A percentile compares a stretch with the other conserved stretches of the same genome.
Evolutionary conservation across 2,113 vertebrate genomes (phyloP).

Genomic region (Riparia riparia): DNA sequence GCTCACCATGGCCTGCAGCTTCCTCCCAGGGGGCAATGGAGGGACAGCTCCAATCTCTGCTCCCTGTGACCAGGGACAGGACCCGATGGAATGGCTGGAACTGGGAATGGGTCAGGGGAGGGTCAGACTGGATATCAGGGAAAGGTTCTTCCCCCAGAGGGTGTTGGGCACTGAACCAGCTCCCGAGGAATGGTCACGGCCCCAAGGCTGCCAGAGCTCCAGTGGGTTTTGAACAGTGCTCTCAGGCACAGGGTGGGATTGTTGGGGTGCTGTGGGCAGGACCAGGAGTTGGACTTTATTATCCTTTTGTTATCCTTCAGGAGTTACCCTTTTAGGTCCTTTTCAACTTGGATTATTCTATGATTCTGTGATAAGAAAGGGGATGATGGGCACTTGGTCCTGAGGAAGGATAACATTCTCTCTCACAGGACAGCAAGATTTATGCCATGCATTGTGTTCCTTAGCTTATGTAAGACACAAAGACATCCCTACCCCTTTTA

Average conservation of each 20-base stretch:
- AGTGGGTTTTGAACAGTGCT: fast-evolving
- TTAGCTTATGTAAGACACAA: fast-evolving
- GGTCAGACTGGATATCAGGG: fast-evolving
- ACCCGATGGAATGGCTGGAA: fast-evolving
- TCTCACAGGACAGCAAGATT: fast-evolving
- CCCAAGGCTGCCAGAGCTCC: background rate
- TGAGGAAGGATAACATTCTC: background rate
- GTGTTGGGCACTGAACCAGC: fast-evolving
- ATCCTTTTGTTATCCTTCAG: background rate
- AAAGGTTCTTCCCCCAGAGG: background rate
- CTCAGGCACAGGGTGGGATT: background rate
- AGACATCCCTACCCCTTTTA: background rate
- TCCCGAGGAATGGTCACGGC: background rate
- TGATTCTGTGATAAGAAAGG: background rate
- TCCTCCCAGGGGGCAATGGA: background rate
- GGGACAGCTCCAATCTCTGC: background rate
- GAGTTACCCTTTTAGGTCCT: background rate
- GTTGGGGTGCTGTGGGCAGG: background rate
- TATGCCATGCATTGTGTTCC: fast-evolving
- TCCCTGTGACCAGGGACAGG: background rate
- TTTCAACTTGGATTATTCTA: background rate
- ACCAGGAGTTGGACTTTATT: fast-evolving
- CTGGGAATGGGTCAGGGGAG: background rate
- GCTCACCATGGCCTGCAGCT: fast-evolving
- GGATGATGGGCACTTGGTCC: fast-evolving